These are phyloP conservation scores for Pagrus major DNA, from an alignment of 2,113 vertebrate genomes.

Conservation along the genomic window DNA sequence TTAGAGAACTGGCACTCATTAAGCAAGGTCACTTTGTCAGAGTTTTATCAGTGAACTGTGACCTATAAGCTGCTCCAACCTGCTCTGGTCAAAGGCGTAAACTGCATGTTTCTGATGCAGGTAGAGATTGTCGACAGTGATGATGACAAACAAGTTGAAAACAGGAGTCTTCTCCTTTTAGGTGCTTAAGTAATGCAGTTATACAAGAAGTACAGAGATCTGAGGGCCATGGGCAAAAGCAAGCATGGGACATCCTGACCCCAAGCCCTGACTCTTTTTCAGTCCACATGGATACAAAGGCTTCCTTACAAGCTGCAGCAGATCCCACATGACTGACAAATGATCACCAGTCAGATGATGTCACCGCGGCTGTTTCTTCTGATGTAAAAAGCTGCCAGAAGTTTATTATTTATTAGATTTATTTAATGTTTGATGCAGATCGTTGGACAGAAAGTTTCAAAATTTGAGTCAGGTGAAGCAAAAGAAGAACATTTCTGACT, in stretches of 20 bases:
- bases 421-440: background rate
- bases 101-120: background rate
- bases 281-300: slow-evolving; percentile 14
- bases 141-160: background rate
- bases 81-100: background rate
- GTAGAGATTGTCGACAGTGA: background rate
- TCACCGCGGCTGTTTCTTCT: background rate
- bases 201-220: background rate
- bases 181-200: background rate
- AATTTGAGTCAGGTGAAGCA: background rate
- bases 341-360: slow-evolving; percentile 3
- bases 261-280: background rate
- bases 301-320: slow-evolving; percentile 14
- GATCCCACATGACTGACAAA: slow-evolving; percentile 30
- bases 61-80: background rate
- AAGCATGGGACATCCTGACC: slow-evolving; percentile 33
- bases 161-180: background rate
- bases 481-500: background rate
- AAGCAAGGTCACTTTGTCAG: background rate
- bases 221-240: background rate
- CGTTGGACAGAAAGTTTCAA: background rate
- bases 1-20: too few species aligned
- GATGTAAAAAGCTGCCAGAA: background rate
- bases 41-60: background rate
- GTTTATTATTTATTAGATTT: background rate